Base-by-base conservation (phyloP, 2,797 vertebrate genomes). In the Agapornis canus region DNA sequence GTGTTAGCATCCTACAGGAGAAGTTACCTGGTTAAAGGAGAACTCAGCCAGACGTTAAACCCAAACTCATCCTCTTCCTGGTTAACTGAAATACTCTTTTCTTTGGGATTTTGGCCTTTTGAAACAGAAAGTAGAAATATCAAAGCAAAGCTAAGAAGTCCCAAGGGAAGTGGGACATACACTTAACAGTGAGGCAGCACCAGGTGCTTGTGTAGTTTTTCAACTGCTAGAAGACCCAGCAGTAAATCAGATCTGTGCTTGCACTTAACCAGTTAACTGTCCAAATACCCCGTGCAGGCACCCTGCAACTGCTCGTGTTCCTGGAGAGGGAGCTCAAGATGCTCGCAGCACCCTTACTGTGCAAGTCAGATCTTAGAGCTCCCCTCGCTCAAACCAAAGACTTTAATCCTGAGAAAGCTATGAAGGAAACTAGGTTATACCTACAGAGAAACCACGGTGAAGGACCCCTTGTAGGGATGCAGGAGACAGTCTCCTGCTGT, bases 131-230 rank as follows among this genome's bases (percentile, higher is more conserved):
- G 49, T 0, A 21, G 35, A 59, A 56, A 51, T 48, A 51, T 0
- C 56, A 47, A 63, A 90, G 66, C 3, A 1, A 70, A 69, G 45
- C 31, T 4, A 31, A 26, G 32, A 39, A 49, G n/a, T 29, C 60
- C 78, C n/a, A 18, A 37, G 81, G 72, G 49, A 39, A 68, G 25
- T 0, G 8, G 48, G 40, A 48, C 12, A 2, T 10, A 18, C 3
- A 0, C 0, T 1, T 8, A 1, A 2, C 6, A 40, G 26, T 16
- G 19, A 8, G 51, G 48, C 52, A 40, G 54, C 51, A 73, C 66
- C 8, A 40, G 49, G 59, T 48, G n/a, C 42, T 54, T 1, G 0
- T 4, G 57, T 13, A 31, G 19, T 9, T 79, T 31, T 72, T 8
- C 19, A 32, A 13, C 59, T 6, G 25, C 48, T 23, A 5, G 77